Base-by-base conservation (phyloP, 1,140 invertebrate genomes). In the Pemphigus obesinymphae region DNA sequence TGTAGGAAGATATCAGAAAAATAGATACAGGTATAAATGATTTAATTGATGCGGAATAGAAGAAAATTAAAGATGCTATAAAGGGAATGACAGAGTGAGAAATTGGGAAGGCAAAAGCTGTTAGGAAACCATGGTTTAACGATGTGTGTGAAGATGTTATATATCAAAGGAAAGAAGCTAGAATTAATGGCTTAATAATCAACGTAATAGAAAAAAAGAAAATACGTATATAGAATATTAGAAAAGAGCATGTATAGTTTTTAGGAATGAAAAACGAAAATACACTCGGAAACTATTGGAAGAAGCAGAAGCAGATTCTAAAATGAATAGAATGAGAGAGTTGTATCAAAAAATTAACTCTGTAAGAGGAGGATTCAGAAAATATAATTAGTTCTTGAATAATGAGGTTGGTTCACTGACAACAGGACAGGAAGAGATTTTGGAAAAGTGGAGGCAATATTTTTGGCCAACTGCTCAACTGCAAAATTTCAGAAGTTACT, bases 181-280 rank as follows among this genome's bases (percentile, higher is more conserved):
- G 23, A 48, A 29, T 8, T 23, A 72, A 17, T 48, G n/a, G 23
- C 43, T 29, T 72, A 43, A 48, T 48, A 43, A 48, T 11, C 40
- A 72, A 72, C 37, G 48, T 29, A 72, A 72, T 48, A 40, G 31
- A 48, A 10, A 29, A 29, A 72, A 72, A 72, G 23, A 72, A 72
- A 72, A 29, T 45, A 4, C 26, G 40, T 72, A 72, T 72, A 72
- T 31, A 61, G 11, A 61, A 17, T n/a, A n/a, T n/a, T n/a, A 48
- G 40, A 48, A 72, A 72, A 72, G 40, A 3, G 23, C 23, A 48
- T 48, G 68, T 72, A 43, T 10, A 72, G n/a, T 70, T 45, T 70
- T 70, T 5, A 45, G 68, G 15, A 70, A 70, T 70, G 68, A 70
- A 70, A 45, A 70, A 70, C 37, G n/a, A 43, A 70, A 70, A 70